Evolutionary conservation across 1,140 invertebrate genomes (phyloP), one percentile per base, ranked within the genome.

Genomic region (Platyscapa corneri): DNA sequence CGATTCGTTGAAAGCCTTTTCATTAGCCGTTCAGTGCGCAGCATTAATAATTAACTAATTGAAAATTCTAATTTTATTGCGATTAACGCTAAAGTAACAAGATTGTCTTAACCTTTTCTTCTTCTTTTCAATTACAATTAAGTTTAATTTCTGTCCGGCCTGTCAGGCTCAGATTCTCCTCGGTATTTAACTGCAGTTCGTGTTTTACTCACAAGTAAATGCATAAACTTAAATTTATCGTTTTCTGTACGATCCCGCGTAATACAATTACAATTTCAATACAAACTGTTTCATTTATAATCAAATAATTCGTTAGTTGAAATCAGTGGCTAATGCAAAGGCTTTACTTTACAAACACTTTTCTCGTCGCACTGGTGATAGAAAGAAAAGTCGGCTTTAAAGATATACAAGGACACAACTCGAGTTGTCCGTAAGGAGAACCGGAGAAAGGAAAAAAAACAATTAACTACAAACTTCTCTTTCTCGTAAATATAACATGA

Each of bases 311-410:
- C 77, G 82, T 2, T 32, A 20, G 16, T 32, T 49, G 83, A 23
- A 83, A 83, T 30, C 80, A 77, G 78, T 56, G 34, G 74, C 80
- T 82, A 65, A 82, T 82, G 39, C 74, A 82, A 75, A 82, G 56
- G 46, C 74, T 86, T 82, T 39, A 86, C 84, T n/a, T n/a, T n/a
- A n/a, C n/a, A n/a, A 85, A 82, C 42, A 77, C 60, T 86, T 86
- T 77, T 82, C 64, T 72, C 64, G 49, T 77, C 74, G 67, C 30
- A 76, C 30, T 70, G 46, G 78, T 78, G 39, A 70, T 78, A 64
- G 64, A 86, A 85, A 85, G 72, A 67, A 85, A 81, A 85, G 67
- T 67, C 80, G 80, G 20, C 32, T 70, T 34, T 27, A 81, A 83
- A 65, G 49, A 10, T 77, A 37, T 79, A 83, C 67, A 70, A 77